Conservation (phyloP, 2,888 invertebrate genomes). For the Nezara viridula region DNA sequence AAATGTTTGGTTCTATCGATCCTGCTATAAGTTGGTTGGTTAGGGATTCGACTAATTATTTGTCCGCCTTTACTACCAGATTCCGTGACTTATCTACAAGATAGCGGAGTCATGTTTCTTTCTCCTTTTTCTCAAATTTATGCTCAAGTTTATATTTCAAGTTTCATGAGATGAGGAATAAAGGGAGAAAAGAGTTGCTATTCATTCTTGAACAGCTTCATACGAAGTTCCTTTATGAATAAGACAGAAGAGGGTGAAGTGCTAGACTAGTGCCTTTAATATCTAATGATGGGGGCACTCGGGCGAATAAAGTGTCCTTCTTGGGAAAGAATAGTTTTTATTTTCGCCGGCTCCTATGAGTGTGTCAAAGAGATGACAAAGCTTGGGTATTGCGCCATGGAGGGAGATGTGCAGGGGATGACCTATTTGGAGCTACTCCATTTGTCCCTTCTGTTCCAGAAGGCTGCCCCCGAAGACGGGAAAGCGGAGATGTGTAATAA, state of each 20-base stretch:
- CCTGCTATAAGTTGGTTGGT: too few species aligned
- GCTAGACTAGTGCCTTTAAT: neutral
- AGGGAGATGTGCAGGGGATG: neutral
- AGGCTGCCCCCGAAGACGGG: neutral
- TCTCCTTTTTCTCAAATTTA: neutral
- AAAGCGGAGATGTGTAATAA: conserved; percentile 20
- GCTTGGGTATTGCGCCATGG: neutral
- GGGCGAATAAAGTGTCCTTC: neutral
- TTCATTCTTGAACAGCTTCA: neutral
- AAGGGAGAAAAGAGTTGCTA: neutral
- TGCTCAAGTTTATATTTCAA: neutral
- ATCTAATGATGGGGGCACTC: neutral
- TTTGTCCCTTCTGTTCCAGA: conserved; percentile 25
- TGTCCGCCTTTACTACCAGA: neutral
- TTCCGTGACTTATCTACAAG: too few species aligned
- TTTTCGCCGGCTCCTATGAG: neutral
- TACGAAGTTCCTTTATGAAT: neutral
- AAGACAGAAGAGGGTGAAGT: neutral
- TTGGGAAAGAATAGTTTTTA: neutral
- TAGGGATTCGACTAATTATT: too few species aligned
- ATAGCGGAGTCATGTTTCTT: too few species aligned
- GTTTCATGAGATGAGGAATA: neutral
- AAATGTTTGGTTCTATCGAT: too few species aligned
- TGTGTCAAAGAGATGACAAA: neutral
- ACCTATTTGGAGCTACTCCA: conserved; percentile 2